Percentiles rank a stretch among this genome's conserved stretches.
These are phyloP conservation scores for Cerastis rubricosa DNA, from an alignment of 2,888 invertebrate genomes.

Conservation along the genomic window DNA sequence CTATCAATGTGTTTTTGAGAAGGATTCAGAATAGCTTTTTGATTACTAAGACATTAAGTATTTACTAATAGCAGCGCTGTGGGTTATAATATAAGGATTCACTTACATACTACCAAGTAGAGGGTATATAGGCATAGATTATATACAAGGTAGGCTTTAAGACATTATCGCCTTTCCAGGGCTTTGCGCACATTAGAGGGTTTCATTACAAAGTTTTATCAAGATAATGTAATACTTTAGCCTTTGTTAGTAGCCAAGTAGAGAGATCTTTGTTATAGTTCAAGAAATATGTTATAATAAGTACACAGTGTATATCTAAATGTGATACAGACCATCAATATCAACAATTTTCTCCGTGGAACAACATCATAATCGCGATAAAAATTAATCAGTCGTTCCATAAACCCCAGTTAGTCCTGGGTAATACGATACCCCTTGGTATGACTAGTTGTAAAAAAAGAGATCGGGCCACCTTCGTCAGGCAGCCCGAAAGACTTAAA, in stretches of 20 bases:
- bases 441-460: too few relatives aligned
- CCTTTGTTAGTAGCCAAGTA: not conserved
- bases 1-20: not conserved
- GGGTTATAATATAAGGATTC: not conserved
- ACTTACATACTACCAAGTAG: not conserved
- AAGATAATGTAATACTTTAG: conserved; percentile 30
- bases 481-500: too few relatives aligned
- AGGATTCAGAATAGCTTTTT: not conserved
- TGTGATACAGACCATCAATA: not conserved
- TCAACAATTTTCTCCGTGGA: not conserved
- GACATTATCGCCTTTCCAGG: conserved; percentile 41
- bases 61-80: not conserved
- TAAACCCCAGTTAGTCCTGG: too few relatives aligned
- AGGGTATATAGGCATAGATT: not conserved
- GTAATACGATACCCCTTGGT: too few relatives aligned
- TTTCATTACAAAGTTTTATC: conserved; percentile 46
- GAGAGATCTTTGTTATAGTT: not conserved
- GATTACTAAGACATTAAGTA: not conserved
- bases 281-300: not conserved
- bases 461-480: too few relatives aligned
- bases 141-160: conserved; percentile 12
- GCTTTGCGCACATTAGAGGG: conserved; percentile 39
- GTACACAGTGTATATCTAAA: not conserved
- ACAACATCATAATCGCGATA: not conserved
- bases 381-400: not conserved